Conservation (phyloP, 2,113 vertebrate species). For the Dromaius novaehollandiae region DNA sequence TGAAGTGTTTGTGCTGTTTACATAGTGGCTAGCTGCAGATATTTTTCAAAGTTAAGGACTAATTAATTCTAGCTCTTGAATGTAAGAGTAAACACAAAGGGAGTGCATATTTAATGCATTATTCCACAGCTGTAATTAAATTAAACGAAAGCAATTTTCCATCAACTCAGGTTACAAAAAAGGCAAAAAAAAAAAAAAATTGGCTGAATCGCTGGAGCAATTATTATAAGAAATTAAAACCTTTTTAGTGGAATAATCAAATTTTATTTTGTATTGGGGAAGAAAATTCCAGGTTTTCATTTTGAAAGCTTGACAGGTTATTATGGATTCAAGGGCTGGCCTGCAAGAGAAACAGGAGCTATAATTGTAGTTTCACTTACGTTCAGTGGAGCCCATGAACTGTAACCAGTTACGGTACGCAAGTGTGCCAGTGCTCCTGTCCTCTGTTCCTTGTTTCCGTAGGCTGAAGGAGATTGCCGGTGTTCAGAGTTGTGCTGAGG, state of each 20-base stretch:
- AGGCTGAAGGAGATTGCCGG: background rate
- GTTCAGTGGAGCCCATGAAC: background rate
- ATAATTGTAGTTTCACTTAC: background rate
- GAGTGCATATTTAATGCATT: background rate
- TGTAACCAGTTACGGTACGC: background rate
- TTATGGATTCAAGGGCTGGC: background rate
- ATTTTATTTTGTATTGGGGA: background rate
- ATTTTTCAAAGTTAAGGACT: conserved; percentile 12
- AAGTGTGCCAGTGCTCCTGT: background rate
- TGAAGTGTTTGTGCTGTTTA: background rate
- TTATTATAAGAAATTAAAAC: conserved; percentile 19
- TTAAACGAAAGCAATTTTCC: conserved; percentile 44
- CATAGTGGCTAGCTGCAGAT: background rate
- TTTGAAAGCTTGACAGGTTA: background rate
- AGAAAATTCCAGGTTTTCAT: background rate
- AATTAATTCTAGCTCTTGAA: conserved; percentile 35
- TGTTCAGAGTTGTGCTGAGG: background rate
- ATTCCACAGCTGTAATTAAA: conserved; percentile 43
- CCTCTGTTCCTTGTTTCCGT: background rate
- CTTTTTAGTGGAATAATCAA: conserved; percentile 24
- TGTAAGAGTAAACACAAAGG: conserved; percentile 11
- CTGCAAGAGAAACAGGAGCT: background rate
- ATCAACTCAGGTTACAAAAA: conserved; percentile 26
- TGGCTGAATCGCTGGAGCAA: background rate
- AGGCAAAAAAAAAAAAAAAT: background rate